These are phyloP conservation scores for Scolanthus callimorphus DNA, from an alignment of 92 coral and sea anemone genomes.

Conservation along the genomic window DNA sequence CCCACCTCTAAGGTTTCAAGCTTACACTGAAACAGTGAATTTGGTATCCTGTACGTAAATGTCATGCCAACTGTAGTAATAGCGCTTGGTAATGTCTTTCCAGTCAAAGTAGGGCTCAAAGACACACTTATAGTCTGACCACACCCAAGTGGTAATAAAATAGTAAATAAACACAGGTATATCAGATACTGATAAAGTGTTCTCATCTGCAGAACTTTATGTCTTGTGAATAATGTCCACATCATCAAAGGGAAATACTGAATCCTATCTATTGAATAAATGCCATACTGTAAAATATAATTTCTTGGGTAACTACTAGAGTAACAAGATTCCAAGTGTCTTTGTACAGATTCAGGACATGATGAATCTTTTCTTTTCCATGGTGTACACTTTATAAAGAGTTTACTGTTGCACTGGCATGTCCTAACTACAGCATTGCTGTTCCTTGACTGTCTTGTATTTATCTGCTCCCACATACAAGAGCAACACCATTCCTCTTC, in stretches of 20 bases:
- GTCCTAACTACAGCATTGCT: no score
- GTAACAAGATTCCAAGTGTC: not conserved
- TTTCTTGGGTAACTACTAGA: not conserved
- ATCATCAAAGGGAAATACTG: not conserved
- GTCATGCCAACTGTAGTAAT: slow-evolving; percentile 59
- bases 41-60: slow-evolving; percentile 63
- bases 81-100: slow-evolving; percentile 21
- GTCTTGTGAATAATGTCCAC: slow-evolving; percentile 9
- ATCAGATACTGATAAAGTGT: slow-evolving; percentile 8
- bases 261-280: not conserved
- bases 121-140: slow-evolving; percentile 1
- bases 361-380: slow-evolving; percentile 55
- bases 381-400: slow-evolving; percentile 21
- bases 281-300: not conserved
- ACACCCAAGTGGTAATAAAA: not conserved
- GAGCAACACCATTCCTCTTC: no score
- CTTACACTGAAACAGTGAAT: slow-evolving; percentile 60
- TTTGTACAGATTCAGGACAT: no score
- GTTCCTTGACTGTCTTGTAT: not conserved
- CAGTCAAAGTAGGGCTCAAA: not conserved
- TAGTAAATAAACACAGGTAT: not conserved
- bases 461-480: no score
- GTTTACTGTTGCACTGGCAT: no score
- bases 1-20: slow-evolving; percentile 83
- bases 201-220: slow-evolving; percentile 2